These are phyloP conservation scores for Branchinecta sandiegonensis DNA, from an alignment of 2,888 invertebrate genomes.

Conservation along the genomic window DNA sequence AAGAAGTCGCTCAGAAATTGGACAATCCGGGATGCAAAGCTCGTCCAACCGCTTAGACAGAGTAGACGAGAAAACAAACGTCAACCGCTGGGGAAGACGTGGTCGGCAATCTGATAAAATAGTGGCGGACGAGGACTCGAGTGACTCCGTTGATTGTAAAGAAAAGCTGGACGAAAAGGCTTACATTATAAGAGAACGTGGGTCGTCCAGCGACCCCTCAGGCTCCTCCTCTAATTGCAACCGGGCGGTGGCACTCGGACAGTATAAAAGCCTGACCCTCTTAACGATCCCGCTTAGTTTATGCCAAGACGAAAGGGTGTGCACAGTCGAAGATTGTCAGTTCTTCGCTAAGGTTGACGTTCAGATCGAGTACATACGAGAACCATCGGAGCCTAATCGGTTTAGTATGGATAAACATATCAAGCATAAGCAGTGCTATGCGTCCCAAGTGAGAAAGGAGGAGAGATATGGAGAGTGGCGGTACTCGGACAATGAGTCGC, in stretches of 20 bases:
- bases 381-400: background rate
- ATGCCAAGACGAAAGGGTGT: background rate
- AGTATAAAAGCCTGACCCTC: constrained; percentile 26
- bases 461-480: background rate
- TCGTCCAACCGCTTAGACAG: background rate
- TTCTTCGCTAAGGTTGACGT: constrained; percentile 29
- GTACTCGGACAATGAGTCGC: background rate
- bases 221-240: background rate
- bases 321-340: constrained; percentile 17
- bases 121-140: background rate
- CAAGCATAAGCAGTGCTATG: constrained; percentile 4
- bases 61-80: background rate
- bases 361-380: constrained; percentile 29
- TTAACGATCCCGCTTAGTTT: constrained; percentile 19
- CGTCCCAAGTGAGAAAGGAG: background rate
- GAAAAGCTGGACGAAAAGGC: too few species aligned
- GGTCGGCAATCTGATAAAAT: background rate
- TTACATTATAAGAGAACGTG: too few species aligned
- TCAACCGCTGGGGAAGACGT: background rate
- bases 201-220: background rate
- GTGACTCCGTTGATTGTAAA: background rate
- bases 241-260: constrained; percentile 18
- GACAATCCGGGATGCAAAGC: background rate
- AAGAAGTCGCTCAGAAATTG: constrained; percentile 29
- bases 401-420: background rate